Evolutionary conservation across 1,140 invertebrate species (phyloP).

Genomic region (Drosophila pseudoobscura): DNA sequence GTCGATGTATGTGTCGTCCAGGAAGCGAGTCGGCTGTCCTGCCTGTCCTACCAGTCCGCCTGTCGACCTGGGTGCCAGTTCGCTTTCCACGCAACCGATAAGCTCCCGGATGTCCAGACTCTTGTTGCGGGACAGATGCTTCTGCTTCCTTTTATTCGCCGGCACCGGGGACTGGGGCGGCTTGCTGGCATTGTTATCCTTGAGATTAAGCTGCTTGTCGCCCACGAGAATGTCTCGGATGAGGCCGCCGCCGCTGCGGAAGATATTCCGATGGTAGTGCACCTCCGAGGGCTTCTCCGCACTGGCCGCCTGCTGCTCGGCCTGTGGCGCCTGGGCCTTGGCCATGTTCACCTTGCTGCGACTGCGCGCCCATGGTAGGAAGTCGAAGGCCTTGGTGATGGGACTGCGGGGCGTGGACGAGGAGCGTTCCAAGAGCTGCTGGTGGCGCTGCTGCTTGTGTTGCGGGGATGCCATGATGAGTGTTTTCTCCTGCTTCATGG

Average conservation of each 20-base stretch:
- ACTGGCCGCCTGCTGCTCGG: neutral
- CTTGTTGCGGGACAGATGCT: conserved; percentile 70
- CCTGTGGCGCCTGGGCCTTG: conserved; percentile 19
- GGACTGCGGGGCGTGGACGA: conserved; percentile 60
- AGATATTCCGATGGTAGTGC: conserved; percentile 76
- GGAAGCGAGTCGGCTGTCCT: conserved; percentile 50
- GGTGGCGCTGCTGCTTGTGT: conserved; percentile 33
- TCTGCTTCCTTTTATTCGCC: conserved; percentile 56
- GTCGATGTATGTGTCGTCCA: conserved; percentile 80
- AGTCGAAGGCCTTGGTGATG: conserved; percentile 82
- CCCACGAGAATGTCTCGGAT: conserved; percentile 77
- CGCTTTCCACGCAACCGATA: conserved; percentile 67
- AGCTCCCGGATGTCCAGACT: conserved; percentile 77
- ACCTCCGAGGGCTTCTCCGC: conserved; percentile 47
- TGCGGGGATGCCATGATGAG: conserved; percentile 46
- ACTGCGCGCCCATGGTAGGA: conserved; percentile 72
- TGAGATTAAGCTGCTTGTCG: conserved; percentile 65
- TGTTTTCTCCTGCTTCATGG: conserved; percentile 76
- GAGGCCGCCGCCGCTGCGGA: conserved; percentile 73
- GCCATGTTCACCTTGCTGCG: conserved; percentile 56
- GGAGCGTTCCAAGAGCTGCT: conserved; percentile 40
- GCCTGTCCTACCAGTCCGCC: neutral
- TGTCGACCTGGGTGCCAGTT: conserved; percentile 33
- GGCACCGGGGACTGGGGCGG: conserved; percentile 59
- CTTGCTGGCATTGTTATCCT: conserved; percentile 46